Percentiles rank a stretch among this genome's conserved stretches.
These are phyloP conservation scores for Leucophora obtusa DNA, from an alignment of 2,888 invertebrate genomes.

Conservation along the genomic window DNA sequence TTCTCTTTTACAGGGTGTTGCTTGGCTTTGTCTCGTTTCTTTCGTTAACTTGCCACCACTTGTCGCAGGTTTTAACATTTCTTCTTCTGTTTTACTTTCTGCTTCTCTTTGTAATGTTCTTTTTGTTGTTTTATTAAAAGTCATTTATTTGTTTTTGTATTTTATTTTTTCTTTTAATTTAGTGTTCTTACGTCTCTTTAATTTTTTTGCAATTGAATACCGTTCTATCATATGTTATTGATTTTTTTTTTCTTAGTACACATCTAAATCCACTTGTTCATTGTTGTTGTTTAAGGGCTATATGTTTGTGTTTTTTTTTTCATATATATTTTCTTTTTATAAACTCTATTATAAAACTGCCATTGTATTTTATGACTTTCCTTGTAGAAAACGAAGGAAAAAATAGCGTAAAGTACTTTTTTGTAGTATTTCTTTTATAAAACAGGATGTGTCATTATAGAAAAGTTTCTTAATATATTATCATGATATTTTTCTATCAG, in stretches of 20 bases:
- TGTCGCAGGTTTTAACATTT: constrained; percentile 40
- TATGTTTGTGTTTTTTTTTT: constrained; percentile 8
- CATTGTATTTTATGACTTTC: constrained; percentile 30
- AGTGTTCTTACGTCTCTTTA: constrained; percentile 20
- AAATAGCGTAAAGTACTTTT: constrained; percentile 44
- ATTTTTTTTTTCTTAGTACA: constrained; percentile 67
- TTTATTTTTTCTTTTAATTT: constrained; percentile 30
- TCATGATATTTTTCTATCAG: no score
- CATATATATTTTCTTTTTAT: constrained; percentile 27
- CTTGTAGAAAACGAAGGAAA: constrained; percentile 9
- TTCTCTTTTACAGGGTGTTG: constrained; percentile 34
- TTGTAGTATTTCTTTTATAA: neutral
- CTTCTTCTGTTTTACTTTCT: constrained; percentile 2
- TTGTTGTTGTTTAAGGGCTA: constrained; percentile 34
- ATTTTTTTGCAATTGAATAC: constrained; percentile 61
- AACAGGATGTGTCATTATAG: constrained; percentile 42
- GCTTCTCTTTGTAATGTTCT: neutral
- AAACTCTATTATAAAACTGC: constrained; percentile 12
- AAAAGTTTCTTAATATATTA: constrained; percentile 23
- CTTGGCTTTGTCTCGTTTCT: constrained; percentile 18
- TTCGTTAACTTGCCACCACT: constrained; percentile 48
- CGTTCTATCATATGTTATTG: constrained; percentile 73
- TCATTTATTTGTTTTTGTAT: constrained; percentile 23
- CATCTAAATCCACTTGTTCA: constrained; percentile 28
- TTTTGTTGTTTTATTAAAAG: constrained; percentile 22